Evolutionary conservation across 2,888 invertebrate genomes (phyloP).

Genomic region (Ormyrus thymus): DNA sequence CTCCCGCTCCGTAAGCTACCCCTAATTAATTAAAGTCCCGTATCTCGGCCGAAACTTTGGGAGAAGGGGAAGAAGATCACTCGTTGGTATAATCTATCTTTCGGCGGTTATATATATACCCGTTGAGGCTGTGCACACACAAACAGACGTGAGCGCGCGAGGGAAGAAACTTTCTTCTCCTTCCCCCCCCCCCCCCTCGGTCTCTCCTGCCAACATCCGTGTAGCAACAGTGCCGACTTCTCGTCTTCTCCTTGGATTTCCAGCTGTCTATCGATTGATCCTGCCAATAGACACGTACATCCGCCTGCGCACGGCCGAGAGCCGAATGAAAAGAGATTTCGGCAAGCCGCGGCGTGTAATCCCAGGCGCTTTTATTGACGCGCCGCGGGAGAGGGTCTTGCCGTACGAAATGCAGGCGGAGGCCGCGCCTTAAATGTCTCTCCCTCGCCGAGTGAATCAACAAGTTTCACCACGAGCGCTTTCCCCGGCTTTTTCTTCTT

Average conservation of each 20-base stretch:
- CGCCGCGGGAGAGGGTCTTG: not conserved
- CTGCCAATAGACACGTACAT: too few relatives aligned
- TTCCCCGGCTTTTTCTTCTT: not conserved
- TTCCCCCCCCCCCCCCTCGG: not conserved
- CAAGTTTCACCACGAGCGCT: slow-evolving; percentile 20
- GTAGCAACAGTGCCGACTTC: too few relatives aligned
- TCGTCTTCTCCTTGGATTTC: not conserved
- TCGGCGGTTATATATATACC: not conserved
- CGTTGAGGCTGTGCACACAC: too few relatives aligned
- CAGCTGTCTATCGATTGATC: slow-evolving; percentile 20
- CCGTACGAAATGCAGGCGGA: not conserved
- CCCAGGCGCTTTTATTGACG: slow-evolving; percentile 19
- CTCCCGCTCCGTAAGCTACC: too few relatives aligned
- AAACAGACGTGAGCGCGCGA: too few relatives aligned
- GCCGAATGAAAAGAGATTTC: slow-evolving; percentile 32
- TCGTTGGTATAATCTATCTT: too few relatives aligned
- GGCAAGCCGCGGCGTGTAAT: not conserved
- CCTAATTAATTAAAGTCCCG: slow-evolving; percentile 5
- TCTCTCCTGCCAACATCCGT: not conserved
- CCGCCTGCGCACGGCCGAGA: not conserved
- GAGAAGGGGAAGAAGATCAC: too few relatives aligned
- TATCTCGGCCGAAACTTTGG: not conserved
- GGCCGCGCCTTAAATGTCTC: slow-evolving; percentile 25
- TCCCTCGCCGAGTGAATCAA: slow-evolving; percentile 10
- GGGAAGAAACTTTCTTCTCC: not conserved